phyloP scores from a whole-genome alignment of 1,140 invertebrate species.

The Camponotus floridanus region DNA sequence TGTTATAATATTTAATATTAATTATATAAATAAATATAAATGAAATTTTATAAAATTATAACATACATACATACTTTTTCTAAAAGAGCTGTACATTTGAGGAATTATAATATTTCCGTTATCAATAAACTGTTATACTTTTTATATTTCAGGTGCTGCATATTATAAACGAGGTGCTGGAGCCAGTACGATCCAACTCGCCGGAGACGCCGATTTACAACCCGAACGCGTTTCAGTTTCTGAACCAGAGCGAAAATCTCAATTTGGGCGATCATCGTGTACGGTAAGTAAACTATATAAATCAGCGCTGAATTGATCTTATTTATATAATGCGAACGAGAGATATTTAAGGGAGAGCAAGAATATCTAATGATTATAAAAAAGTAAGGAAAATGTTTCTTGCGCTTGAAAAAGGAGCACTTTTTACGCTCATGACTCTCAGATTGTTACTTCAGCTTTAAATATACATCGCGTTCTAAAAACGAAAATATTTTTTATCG shows the following conservation, averaged over 20 bases:
- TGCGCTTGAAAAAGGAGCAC: not conserved
- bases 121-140: not conserved
- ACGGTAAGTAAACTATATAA: conserved; percentile 85
- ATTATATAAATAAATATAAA: not conserved
- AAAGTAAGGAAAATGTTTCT: conserved; percentile 50
- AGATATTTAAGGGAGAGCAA: not conserved
- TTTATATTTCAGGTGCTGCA: conserved; percentile 89
- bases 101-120: not conserved
- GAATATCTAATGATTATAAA: not conserved
- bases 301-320: conserved; percentile 8
- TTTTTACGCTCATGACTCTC: conserved; percentile 25
- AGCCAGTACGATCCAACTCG: conserved; percentile 89
- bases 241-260: conserved; percentile 91
- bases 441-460: not conserved
- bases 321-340: conserved; percentile 16
- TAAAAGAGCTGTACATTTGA: not conserved
- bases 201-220: conserved; percentile 89
- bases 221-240: conserved; percentile 92
- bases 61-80: not conserved
- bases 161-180: conserved; percentile 93
- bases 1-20: not conserved
- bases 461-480: not conserved
- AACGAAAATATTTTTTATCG: not conserved
- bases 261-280: conserved; percentile 89
- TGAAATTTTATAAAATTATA: not conserved